Evolutionary conservation across 2,797 vertebrate species (phyloP), one percentile per base, ranked within the genome.

Genomic region (Tauraco hartlaubi): DNA sequence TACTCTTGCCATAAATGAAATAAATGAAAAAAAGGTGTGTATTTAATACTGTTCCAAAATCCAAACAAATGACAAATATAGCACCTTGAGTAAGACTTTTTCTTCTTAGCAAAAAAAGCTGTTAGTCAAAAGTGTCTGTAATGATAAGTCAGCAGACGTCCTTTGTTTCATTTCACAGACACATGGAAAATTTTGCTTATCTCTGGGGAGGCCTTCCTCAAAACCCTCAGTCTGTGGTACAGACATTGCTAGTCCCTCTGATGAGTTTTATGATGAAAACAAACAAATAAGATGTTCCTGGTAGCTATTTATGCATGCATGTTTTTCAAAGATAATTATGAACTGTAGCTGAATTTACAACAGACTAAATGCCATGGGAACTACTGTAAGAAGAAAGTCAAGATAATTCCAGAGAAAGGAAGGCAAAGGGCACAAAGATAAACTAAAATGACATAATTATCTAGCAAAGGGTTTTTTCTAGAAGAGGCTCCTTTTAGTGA

Each of bases 321-420:
- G 91, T 96, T 95, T 95, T 92, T 88, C 87, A 90, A 85, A 97
- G 91, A 94, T 95, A 95, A 94, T 89, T 64, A 59, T 28, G 87
- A 92, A 82, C 51, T 0, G 3, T 25, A 86, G 87, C 68, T 94
- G 79, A 91, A 85, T 92, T 69, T 85, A 81, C 71, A 86, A 52
- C 76, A 85, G 54, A 73, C 44, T 55, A 88, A 88, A 71, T 68
- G 31, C 28, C 61, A 64, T 63, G 79, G 76, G 75, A 96, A 96
- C 85, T 90, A 58, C 71, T 92, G 85, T 46, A 92, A 76, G 86
- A 75, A 71, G 43, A 91, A 76, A 83, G 49, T 43, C 37, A 59
- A 97, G 91, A 96, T 92, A 96, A 97, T 96, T 87, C 21, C 37
- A 69, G 74, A 91, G 68, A 74, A 73, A 86, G 76, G 80, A 96